Evolutionary conservation across 2,113 vertebrate species (phyloP).

Genomic region (Sylvicapra grimmia): DNA sequence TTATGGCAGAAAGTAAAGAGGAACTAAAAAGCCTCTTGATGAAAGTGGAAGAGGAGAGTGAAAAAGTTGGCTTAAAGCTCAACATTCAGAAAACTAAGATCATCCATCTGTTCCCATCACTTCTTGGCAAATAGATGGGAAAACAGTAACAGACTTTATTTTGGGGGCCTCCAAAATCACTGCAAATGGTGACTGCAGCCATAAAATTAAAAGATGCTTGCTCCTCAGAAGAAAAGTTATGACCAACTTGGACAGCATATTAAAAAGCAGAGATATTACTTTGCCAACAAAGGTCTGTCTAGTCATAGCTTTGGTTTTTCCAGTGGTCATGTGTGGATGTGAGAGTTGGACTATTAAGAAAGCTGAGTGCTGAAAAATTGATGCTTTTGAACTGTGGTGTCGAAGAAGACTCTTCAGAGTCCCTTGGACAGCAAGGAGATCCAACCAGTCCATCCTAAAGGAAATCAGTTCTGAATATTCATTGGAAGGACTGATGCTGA

Average conservation of each 20-base stretch:
- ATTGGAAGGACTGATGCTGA: not conserved
- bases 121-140: not conserved
- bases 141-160: not conserved
- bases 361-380: not conserved
- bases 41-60: not conserved
- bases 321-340: not conserved
- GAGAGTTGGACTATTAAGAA: not conserved
- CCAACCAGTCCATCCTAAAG: not conserved
- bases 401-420: not conserved
- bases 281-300: not conserved
- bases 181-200: not conserved
- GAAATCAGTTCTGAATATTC: not conserved
- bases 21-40: not conserved
- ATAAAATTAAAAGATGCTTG: not conserved
- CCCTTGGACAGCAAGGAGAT: not conserved
- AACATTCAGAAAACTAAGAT: not conserved
- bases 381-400: not conserved
- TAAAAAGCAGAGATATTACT: not conserved
- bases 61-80: not conserved
- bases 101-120: not conserved
- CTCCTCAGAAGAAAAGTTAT: not conserved
- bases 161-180: not conserved
- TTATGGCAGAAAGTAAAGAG: not conserved
- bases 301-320: not conserved
- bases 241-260: not conserved